Evolutionary conservation across 1,140 invertebrate genomes (phyloP).

Genomic region (Saccostrea echinata): DNA sequence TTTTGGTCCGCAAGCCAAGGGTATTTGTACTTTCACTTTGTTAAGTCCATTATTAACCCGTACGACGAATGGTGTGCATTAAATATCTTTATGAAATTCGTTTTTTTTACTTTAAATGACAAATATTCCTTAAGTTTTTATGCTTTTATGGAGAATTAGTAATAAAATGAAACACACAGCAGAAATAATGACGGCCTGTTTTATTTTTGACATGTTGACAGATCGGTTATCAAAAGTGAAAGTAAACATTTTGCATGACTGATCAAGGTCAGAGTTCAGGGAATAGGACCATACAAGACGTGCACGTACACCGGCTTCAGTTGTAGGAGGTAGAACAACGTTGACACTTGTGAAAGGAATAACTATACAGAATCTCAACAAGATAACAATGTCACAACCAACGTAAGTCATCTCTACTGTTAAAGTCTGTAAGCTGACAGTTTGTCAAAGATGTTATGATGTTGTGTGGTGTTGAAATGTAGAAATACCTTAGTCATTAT

Average conservation of each 20-base stretch:
- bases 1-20: not conserved
- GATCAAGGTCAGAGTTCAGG: slow-evolving; percentile 14
- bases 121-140: not conserved
- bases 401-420: not conserved
- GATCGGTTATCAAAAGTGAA: not conserved
- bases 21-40: slow-evolving; percentile 11
- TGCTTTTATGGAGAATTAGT: too few relatives aligned
- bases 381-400: not conserved
- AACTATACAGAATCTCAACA: too few relatives aligned
- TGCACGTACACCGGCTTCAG: not conserved
- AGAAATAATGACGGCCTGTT: not conserved
- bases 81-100: not conserved
- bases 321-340: too few relatives aligned
- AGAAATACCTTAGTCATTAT: too few relatives aligned
- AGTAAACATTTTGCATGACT: not conserved
- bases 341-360: too few relatives aligned
- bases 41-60: not conserved
- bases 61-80: not conserved
- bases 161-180: too few relatives aligned
- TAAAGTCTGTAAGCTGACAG: too few relatives aligned
- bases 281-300: slow-evolving; percentile 1
- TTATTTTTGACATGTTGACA: not conserved
- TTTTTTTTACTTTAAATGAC: not conserved
- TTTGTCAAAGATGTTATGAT: too few relatives aligned
- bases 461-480: too few relatives aligned